phyloP scores from a whole-genome alignment of 2,888 invertebrate genomes.

The Bellardia pandia region DNA sequence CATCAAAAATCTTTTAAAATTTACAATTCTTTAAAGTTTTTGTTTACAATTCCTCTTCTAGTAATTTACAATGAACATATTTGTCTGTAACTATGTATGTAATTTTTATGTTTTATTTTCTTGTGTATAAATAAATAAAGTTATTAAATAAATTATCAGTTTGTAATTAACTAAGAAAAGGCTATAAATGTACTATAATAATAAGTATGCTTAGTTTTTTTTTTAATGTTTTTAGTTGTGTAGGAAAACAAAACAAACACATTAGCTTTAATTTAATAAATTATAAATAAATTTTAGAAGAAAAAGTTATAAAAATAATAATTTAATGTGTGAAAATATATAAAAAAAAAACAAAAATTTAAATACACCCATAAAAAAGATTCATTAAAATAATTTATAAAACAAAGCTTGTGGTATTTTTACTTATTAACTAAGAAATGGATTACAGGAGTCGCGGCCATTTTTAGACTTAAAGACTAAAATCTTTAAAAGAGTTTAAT shows the following conservation, averaged over 20 bases:
- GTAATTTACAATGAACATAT: background rate
- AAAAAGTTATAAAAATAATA: conserved; percentile 33
- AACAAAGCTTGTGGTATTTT: conserved; percentile 35
- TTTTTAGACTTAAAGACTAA: too few species aligned
- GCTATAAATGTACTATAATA: conserved; percentile 56
- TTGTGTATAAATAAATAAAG: conserved; percentile 39
- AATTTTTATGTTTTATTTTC: conserved; percentile 3
- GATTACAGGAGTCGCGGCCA: background rate
- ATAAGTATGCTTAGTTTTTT: conserved; percentile 41
- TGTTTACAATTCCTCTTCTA: conserved; percentile 18
- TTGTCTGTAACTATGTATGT: background rate
- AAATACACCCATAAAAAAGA: conserved; percentile 65
- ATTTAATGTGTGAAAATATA: conserved; percentile 62
- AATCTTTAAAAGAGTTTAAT: too few species aligned
- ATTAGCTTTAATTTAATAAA: conserved; percentile 66
- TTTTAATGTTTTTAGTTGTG: conserved; percentile 67
- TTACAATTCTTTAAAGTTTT: conserved; percentile 1
- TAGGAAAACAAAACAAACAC: conserved; percentile 52
- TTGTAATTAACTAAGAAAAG: conserved; percentile 32
- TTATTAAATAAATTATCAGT: conserved; percentile 24
- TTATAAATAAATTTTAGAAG: conserved; percentile 56
- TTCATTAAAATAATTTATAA: conserved; percentile 57
- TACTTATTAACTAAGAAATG: background rate
- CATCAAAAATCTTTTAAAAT: conserved; percentile 7
- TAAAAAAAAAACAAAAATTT: conserved; percentile 46